A percentile compares a stretch with the other conserved stretches of the same genome.
phyloP scores from a whole-genome alignment of 2,113 vertebrate species.

The Syrmaticus mikado region DNA sequence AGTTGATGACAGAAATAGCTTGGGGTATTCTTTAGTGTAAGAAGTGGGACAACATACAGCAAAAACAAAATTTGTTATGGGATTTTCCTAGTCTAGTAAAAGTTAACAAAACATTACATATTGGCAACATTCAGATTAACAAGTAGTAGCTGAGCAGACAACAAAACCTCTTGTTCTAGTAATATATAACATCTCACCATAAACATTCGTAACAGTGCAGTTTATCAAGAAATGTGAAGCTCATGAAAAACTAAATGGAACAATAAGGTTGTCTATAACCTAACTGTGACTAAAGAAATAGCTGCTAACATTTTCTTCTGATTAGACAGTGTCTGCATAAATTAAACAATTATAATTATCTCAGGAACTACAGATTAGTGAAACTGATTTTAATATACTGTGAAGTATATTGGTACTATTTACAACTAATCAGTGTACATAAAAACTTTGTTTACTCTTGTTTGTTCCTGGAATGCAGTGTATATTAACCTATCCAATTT shows the following conservation, averaged over 20 bases:
- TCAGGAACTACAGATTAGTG: conserved; percentile 60
- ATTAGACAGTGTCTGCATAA: conserved; percentile 64
- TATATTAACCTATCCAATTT: conserved; percentile 64
- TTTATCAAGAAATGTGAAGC: not conserved
- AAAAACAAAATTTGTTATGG: not conserved
- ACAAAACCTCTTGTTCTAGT: not conserved
- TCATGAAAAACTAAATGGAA: conserved; percentile 31
- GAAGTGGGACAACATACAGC: not conserved
- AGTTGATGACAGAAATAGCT: conserved; percentile 8
- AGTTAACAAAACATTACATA: not conserved
- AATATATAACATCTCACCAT: not conserved
- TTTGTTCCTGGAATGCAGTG: conserved; percentile 50
- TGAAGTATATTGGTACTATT: conserved; percentile 39
- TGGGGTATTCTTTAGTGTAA: not conserved
- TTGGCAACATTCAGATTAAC: not conserved
- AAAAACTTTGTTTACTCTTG: conserved; percentile 66
- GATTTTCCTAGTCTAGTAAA: conserved; percentile 17
- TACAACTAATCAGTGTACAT: conserved; percentile 25
- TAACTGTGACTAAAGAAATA: conserved; percentile 52
- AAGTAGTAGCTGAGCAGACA: not conserved
- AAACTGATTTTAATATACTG: conserved; percentile 36
- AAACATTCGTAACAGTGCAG: conserved; percentile 2
- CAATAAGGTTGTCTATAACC: not conserved
- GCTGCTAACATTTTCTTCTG: conserved; percentile 49
- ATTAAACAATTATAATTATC: conserved; percentile 63